These are phyloP conservation scores for Byasa hedistus DNA, from an alignment of 2,888 invertebrate species.

Conservation along the genomic window DNA sequence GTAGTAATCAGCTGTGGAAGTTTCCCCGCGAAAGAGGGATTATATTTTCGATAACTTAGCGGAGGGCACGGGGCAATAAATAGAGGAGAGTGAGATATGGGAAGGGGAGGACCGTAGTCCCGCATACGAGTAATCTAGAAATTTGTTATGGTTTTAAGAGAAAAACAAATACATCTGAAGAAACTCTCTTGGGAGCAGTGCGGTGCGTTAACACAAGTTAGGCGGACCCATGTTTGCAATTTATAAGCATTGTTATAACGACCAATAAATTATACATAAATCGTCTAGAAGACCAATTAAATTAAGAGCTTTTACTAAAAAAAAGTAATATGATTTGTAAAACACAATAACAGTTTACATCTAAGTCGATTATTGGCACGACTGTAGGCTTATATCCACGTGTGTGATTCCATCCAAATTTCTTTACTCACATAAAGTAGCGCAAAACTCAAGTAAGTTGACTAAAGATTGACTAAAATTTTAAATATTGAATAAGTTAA, in stretches of 20 bases:
- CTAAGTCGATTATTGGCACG: too few species aligned
- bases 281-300: background rate
- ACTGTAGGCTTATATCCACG: too few species aligned
- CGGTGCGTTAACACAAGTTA: constrained; percentile 45
- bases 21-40: constrained; percentile 75
- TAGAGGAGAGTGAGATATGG: constrained; percentile 62
- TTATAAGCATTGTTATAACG: constrained; percentile 32
- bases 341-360: too few species aligned
- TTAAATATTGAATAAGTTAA: too few species aligned
- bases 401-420: too few species aligned
- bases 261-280: constrained; percentile 1
- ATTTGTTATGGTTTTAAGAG: constrained; percentile 77
- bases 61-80: constrained; percentile 73
- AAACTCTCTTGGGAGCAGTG: constrained; percentile 63
- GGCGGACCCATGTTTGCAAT: constrained; percentile 33
- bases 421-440: too few species aligned
- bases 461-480: too few species aligned
- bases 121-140: constrained; percentile 67
- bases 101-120: constrained; percentile 45
- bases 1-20: constrained; percentile 75
- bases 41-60: constrained; percentile 78
- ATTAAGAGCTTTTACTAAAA: background rate
- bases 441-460: too few species aligned
- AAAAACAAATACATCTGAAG: constrained; percentile 52
- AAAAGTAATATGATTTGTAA: too few species aligned